phyloP scores from a whole-genome alignment of 2,797 vertebrate genomes.

The Pteronotus mesoamericanus region DNA sequence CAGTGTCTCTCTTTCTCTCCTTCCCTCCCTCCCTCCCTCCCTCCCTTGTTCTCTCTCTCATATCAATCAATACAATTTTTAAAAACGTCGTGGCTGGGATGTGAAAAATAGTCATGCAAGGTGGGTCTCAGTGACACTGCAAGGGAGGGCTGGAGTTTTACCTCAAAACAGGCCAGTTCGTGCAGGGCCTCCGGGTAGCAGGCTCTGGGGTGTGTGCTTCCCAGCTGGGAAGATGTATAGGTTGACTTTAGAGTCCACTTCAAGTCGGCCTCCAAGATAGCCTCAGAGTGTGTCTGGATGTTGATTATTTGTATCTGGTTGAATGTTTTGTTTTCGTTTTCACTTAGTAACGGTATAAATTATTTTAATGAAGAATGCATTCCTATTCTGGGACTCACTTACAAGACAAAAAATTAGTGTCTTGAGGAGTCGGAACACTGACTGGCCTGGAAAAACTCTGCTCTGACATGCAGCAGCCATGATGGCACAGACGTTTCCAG shows the following conservation, averaged over 20 bases:
- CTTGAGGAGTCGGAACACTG: background rate
- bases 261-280: background rate
- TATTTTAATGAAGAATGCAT: background rate
- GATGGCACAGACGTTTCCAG: fast-evolving
- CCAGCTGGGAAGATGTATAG: no score
- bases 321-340: background rate
- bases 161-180: background rate
- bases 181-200: background rate
- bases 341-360: background rate
- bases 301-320: background rate
- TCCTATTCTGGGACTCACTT: background rate
- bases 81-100: background rate
- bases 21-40: background rate
- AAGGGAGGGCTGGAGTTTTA: background rate
- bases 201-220: background rate
- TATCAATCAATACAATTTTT: background rate
- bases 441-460: background rate
- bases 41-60: background rate
- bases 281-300: background rate
- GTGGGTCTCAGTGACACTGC: background rate
- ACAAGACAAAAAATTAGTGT: background rate
- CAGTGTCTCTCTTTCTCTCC: background rate
- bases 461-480: fast-evolving
- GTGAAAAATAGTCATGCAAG: background rate
- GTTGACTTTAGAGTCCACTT: background rate